Percentiles rank a stretch among this genome's conserved stretches.
Conservation (phyloP, 37 sponge, comb jelly and placozoan species). For the Agelas oroides region DNA sequence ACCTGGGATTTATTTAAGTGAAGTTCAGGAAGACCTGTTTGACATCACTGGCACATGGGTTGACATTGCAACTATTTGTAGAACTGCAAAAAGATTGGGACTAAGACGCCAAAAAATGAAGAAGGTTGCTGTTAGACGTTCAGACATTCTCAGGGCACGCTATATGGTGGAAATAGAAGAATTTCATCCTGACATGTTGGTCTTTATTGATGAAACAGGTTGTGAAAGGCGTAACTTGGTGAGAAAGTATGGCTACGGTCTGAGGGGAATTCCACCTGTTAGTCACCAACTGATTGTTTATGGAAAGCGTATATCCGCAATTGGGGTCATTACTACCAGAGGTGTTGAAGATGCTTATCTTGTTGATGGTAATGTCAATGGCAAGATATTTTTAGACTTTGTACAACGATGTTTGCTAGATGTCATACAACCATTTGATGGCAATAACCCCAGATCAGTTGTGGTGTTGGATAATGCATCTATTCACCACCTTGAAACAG, state of each 20-base stretch:
- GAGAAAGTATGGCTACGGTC: constrained; percentile 1
- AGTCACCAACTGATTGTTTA: not conserved
- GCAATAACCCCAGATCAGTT: constrained; percentile 11
- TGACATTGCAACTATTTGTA: not conserved
- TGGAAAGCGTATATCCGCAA: constrained; percentile 28
- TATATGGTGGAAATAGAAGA: not conserved
- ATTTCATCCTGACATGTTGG: constrained; percentile 21
- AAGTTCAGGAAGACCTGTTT: not conserved
- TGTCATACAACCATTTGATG: constrained; percentile 15
- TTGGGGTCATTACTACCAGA: constrained; percentile 7
- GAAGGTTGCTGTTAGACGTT: not conserved
- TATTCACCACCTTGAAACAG: constrained; percentile 7
- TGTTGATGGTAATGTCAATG: constrained; percentile 25
- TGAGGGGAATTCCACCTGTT: constrained; percentile 13
- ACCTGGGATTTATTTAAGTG: not conserved
- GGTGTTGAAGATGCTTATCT: constrained; percentile 23
- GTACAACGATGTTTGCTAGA: not conserved
- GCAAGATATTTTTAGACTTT: constrained; percentile 11
- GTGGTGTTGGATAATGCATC: constrained; percentile 24
- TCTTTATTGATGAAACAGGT: constrained; percentile 35
- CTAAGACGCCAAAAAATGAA: constrained; percentile 2
- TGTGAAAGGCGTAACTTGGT: not conserved
- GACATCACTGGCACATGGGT: not conserved
- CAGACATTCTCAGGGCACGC: not conserved
- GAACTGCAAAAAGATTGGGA: not conserved